These are phyloP conservation scores for Flabesymbios commensalis DNA, from an alignment of 2,888 invertebrate species.

Conservation along the genomic window DNA sequence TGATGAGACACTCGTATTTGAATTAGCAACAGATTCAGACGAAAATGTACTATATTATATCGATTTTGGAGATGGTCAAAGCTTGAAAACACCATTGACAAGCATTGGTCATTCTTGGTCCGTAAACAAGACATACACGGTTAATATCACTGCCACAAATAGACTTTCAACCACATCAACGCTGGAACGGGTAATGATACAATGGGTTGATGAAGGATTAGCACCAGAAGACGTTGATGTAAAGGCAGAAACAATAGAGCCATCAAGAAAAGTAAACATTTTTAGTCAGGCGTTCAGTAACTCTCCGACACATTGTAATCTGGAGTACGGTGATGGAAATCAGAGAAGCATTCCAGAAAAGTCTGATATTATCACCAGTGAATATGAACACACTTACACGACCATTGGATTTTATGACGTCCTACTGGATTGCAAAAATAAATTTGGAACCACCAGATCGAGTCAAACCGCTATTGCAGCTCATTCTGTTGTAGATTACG, in stretches of 20 bases:
- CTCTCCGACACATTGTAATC: slow-evolving; percentile 4
- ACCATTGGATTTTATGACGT: slow-evolving; percentile 42
- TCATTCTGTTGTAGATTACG: neutral
- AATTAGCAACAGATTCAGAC: slow-evolving; percentile 33
- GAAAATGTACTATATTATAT: slow-evolving; percentile 39
- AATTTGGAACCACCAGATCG: slow-evolving; percentile 37
- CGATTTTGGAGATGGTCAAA: slow-evolving; percentile 47
- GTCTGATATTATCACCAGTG: neutral
- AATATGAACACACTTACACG: slow-evolving; percentile 33
- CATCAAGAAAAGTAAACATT: slow-evolving; percentile 8
- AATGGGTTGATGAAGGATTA: slow-evolving; percentile 24
- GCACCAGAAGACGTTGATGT: slow-evolving; percentile 22
- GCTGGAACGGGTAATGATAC: slow-evolving; percentile 13
- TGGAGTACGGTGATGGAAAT: slow-evolving; percentile 34
- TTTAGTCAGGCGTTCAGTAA: slow-evolving; percentile 14
- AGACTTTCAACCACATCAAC: slow-evolving; percentile 6
- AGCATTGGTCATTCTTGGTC: slow-evolving; percentile 44
- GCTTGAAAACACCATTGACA: neutral
- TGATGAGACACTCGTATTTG: slow-evolving; percentile 44
- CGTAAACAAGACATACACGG: slow-evolving; percentile 39
- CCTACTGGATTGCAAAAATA: slow-evolving; percentile 42
- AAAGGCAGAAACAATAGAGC: slow-evolving; percentile 4
- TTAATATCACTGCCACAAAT: slow-evolving; percentile 31
- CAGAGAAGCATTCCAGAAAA: slow-evolving; percentile 8
- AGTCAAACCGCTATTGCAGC: slow-evolving; percentile 1